These are phyloP conservation scores for Orthonyx spaldingii DNA, from an alignment of 2,113 vertebrate species.

Conservation along the genomic window DNA sequence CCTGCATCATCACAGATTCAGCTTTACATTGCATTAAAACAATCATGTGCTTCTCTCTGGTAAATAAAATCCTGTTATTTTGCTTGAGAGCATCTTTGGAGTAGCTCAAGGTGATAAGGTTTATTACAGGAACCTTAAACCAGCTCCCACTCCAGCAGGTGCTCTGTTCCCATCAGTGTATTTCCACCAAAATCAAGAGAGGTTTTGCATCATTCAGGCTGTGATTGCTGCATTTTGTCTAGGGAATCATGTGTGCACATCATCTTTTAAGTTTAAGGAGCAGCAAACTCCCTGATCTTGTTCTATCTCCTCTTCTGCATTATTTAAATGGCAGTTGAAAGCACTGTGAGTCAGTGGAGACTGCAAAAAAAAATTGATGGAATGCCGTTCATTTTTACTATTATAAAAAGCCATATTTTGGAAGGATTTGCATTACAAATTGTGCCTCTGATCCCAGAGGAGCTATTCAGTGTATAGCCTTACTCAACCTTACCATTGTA, in stretches of 20 bases:
- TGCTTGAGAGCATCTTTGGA: neutral
- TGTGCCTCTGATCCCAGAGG: neutral
- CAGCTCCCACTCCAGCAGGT: neutral
- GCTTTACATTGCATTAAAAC: neutral
- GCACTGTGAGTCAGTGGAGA: neutral
- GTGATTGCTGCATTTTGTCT: neutral
- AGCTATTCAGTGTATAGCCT: neutral
- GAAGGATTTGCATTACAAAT: neutral
- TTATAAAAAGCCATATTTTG: neutral
- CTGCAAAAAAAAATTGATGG: rapidly evolving
- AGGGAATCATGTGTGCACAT: neutral
- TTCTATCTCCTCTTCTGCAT: neutral
- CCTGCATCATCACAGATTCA: neutral
- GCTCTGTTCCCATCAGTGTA: neutral
- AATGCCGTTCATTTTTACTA: neutral
- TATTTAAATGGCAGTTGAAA: constrained; percentile 11
- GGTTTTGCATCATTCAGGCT: neutral
- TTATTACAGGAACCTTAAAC: neutral
- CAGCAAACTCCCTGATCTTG: neutral
- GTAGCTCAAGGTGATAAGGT: neutral
- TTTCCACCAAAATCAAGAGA: neutral
- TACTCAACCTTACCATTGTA: neutral
- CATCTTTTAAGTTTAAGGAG: neutral
- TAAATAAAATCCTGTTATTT: neutral
- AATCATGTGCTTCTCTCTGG: neutral